phyloP scores from a whole-genome alignment of 2,888 invertebrate genomes.

The Sinentomon sp. region DNA sequence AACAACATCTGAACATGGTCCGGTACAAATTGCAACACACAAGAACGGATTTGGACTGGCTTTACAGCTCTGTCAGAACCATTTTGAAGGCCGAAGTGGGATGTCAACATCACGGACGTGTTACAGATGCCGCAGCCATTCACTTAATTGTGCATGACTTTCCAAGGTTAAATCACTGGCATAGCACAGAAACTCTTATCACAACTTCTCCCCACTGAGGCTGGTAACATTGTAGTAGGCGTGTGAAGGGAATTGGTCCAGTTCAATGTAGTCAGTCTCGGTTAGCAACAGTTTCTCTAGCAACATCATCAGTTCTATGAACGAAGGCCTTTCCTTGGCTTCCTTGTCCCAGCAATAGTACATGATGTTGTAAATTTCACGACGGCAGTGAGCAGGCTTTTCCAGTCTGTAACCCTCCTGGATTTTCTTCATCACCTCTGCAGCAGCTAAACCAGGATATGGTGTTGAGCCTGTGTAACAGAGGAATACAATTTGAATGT shows the following conservation, averaged over 20 bases:
- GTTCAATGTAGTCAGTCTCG: slow-evolving; percentile 76
- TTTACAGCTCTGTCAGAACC: no score
- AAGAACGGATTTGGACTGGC: no score
- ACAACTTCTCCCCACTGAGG: slow-evolving; percentile 38
- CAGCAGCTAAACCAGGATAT: slow-evolving; percentile 72
- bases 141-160: no score
- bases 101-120: no score
- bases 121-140: no score
- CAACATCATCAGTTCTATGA: slow-evolving; percentile 48
- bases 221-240: slow-evolving; percentile 31
- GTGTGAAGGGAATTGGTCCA: slow-evolving; percentile 74
- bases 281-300: slow-evolving; percentile 57
- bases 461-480: slow-evolving; percentile 79
- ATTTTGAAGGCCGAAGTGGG: no score
- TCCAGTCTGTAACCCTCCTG: slow-evolving; percentile 65
- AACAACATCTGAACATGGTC: no score
- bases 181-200: no score
- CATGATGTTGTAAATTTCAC: slow-evolving; percentile 81
- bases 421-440: slow-evolving; percentile 68
- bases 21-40: no score
- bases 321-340: slow-evolving; percentile 52
- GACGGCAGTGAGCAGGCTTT: slow-evolving; percentile 73
- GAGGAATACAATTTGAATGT: neutral
- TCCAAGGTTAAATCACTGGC: no score
- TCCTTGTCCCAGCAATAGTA: slow-evolving; percentile 83